Evolutionary conservation across 2,113 vertebrate genomes (phyloP).

Genomic region (Ctenodactylus gundi): DNA sequence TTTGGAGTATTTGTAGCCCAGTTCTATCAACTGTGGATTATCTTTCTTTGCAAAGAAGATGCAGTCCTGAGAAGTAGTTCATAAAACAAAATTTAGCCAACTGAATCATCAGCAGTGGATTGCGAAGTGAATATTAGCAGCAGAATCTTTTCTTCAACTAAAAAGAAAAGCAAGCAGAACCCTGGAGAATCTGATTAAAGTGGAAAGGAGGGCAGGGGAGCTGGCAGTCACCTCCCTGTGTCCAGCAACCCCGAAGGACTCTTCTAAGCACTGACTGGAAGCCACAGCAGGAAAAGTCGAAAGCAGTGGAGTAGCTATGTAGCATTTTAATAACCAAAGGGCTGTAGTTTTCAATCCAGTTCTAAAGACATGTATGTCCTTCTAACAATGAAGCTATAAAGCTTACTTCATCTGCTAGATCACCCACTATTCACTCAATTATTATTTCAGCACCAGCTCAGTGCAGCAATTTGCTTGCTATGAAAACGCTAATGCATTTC

Average conservation of each 20-base stretch:
- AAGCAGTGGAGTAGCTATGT: not conserved
- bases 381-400: not conserved
- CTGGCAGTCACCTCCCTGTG: too few relatives aligned
- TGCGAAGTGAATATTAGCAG: not conserved
- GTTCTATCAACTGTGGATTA: not conserved
- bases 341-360: not conserved
- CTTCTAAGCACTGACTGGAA: not conserved
- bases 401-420: not conserved
- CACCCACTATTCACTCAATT: not conserved
- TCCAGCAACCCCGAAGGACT: not conserved
- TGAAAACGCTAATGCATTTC: not conserved
- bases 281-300: not conserved
- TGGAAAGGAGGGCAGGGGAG: not conserved
- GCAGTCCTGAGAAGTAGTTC: not conserved
- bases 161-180: not conserved
- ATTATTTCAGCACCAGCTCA: not conserved
- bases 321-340: slow-evolving; percentile 1
- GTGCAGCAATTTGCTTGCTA: not conserved
- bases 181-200: not conserved
- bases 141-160: not conserved
- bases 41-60: not conserved
- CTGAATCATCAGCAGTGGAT: not conserved
- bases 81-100: not conserved
- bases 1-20: not conserved
- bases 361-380: not conserved